These are phyloP conservation scores for Drosophila subsilvestris DNA, from an alignment of 2,888 invertebrate genomes.

Conservation along the genomic window DNA sequence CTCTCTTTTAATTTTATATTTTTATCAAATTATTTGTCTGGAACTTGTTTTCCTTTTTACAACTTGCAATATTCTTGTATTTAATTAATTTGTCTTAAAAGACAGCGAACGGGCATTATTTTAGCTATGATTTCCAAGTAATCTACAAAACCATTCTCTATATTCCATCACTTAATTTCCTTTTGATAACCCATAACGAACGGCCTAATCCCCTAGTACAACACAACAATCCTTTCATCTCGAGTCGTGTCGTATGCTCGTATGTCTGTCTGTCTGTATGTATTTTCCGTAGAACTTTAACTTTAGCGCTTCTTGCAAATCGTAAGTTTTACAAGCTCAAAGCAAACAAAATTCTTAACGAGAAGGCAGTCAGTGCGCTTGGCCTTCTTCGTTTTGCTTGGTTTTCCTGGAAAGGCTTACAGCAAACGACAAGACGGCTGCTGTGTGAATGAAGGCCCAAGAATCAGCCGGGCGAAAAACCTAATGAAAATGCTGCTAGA, in stretches of 20 bases:
- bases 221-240: constrained; percentile 16
- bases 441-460: constrained; percentile 13
- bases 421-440: constrained; percentile 24
- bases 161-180: not conserved
- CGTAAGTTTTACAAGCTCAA: constrained; percentile 59
- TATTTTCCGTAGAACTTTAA: constrained; percentile 43
- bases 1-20: not conserved
- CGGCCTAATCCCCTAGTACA: not conserved
- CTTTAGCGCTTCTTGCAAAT: constrained; percentile 64
- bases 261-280: not conserved
- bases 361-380: constrained; percentile 17
- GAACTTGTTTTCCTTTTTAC: not conserved
- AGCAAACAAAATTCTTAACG: constrained; percentile 67
- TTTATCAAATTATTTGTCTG: not conserved
- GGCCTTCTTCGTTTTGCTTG: not conserved
- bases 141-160: not conserved
- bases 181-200: not conserved
- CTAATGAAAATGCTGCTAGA: constrained; percentile 54
- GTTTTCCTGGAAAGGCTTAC: constrained; percentile 8
- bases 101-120: no score
- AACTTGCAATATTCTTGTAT: no score
- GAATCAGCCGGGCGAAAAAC: constrained; percentile 61
- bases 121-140: not conserved
- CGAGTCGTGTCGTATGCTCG: constrained; percentile 23
- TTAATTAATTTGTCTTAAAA: no score